A percentile compares a stretch with the other conserved stretches of the same genome.
These are phyloP conservation scores for Hiodon tergisus DNA, from an alignment of 2,113 vertebrate species.

Conservation along the genomic window DNA sequence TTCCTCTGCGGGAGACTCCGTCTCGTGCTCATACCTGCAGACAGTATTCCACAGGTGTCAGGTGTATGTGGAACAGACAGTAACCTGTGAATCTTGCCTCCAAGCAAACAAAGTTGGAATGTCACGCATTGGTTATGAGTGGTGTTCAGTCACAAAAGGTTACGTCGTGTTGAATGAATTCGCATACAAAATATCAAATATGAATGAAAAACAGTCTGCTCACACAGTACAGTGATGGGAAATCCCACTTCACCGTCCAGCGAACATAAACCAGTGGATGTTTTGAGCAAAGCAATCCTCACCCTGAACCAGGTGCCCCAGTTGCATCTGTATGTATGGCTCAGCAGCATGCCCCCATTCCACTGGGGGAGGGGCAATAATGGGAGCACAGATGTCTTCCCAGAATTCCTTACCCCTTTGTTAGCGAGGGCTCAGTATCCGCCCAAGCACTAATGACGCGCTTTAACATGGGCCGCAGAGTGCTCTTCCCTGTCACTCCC, in stretches of 20 bases:
- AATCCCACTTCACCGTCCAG: no score
- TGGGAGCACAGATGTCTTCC: constrained; percentile 16
- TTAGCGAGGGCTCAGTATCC: constrained; percentile 63
- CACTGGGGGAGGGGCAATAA: not conserved
- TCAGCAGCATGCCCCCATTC: not conserved
- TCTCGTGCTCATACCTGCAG: constrained; percentile 57
- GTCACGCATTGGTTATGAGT: not conserved
- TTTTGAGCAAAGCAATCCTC: no score
- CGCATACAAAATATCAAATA: no score
- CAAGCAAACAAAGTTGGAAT: not conserved
- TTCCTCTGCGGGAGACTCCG: constrained; percentile 47
- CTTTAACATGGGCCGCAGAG: constrained; percentile 73
- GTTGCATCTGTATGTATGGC: not conserved
- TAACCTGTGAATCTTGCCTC: not conserved
- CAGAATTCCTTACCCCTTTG: constrained; percentile 72
- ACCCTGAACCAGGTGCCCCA: not conserved
- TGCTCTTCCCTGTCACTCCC: constrained; percentile 70
- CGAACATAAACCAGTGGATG: no score
- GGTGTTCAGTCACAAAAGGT: not conserved
- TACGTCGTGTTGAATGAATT: not conserved
- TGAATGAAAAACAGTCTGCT: no score
- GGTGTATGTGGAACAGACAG: not conserved
- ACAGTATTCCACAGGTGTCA: constrained; percentile 18
- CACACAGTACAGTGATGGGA: no score
- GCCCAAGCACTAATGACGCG: constrained; percentile 82